Base-by-base conservation (phyloP, 2,113 vertebrate genomes). In the Electrona antarctica region DNA sequence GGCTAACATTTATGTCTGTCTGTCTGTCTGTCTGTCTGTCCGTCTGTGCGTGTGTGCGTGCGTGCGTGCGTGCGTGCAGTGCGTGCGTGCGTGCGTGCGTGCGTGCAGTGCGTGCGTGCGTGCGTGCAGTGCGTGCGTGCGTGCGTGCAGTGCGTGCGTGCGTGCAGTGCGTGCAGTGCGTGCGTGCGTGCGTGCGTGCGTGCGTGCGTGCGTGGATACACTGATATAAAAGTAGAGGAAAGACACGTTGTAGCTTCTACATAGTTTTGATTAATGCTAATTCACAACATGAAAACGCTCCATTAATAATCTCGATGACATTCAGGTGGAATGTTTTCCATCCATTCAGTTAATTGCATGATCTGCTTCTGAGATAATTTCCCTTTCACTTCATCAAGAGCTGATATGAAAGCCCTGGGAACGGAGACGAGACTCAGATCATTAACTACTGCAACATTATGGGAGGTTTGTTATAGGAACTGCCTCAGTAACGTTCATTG, bases 221-320 rank as follows among this genome's bases (percentile, higher is more conserved):
- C 11, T 54, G n/a, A 75, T 66, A 21, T 2, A 8, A 9, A 29
- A 9, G 13, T 41, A 41, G 33, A 41, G 33, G 33, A 41, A 41
- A 41, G 33, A 41, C 12, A 57, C 10, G 10, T 12, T 58, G 63
- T 59, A 28, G 47, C 58, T 13, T 1, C 1, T 41, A 60, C 7
- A 1, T 3, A 63, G 10, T 71, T 77, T 67, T 65, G 73, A 73
- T 81, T 11, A 61, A 74, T 63, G 4, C 9, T 64, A 12, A 50
- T 57, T 13, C 51, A 6, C 11, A 41, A 41, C 33, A 54, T 54
- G 64, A 49, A 55, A 49, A 54, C 13, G 33, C 29, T 15, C 6
- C 65, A 60, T 41, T 60, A 60, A 60, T 60, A 66, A 47, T 33
- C 48, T 2, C 61, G n/a, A 13, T 68, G 28, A 56, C 64, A 49